phyloP scores from a whole-genome alignment of 2,797 vertebrate species.

The Sebastiscus tertius region DNA sequence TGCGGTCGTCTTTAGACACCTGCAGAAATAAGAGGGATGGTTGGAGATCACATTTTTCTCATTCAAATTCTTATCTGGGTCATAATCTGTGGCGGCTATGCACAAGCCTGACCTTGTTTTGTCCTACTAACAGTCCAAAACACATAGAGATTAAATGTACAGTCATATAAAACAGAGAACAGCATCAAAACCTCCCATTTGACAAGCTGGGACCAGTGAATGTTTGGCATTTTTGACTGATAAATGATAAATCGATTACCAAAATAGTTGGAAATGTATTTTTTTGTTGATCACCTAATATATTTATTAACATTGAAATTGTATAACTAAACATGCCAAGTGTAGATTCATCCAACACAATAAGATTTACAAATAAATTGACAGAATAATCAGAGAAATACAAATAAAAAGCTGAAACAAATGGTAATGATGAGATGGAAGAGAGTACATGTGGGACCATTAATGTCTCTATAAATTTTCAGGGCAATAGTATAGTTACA shows the following conservation, averaged over 20 bases:
- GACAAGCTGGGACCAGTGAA: neutral
- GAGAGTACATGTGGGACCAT: neutral
- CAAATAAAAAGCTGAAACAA: neutral
- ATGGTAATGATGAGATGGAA: neutral
- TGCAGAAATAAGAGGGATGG: constrained; percentile 57
- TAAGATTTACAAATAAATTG: neutral
- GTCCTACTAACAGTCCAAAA: neutral
- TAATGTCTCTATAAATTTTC: too few species aligned
- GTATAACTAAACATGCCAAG: neutral
- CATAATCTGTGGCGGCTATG: constrained; percentile 27
- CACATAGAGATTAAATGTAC: neutral
- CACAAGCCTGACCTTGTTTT: neutral
- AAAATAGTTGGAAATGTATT: neutral
- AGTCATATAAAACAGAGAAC: neutral
- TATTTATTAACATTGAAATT: neutral
- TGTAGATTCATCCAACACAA: neutral
- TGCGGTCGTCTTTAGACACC: constrained; percentile 95
- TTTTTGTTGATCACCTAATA: neutral
- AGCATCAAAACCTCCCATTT: neutral
- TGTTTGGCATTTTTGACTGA: neutral
- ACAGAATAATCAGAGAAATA: neutral
- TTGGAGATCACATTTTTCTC: constrained; percentile 22
- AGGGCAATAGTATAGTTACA: neutral
- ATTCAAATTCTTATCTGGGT: constrained; percentile 35
- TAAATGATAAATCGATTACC: neutral